A percentile compares a stretch with the other conserved stretches of the same genome.
Evolutionary conservation across 2,113 vertebrate genomes (phyloP).

Genomic region (Seriola dumerili): DNA sequence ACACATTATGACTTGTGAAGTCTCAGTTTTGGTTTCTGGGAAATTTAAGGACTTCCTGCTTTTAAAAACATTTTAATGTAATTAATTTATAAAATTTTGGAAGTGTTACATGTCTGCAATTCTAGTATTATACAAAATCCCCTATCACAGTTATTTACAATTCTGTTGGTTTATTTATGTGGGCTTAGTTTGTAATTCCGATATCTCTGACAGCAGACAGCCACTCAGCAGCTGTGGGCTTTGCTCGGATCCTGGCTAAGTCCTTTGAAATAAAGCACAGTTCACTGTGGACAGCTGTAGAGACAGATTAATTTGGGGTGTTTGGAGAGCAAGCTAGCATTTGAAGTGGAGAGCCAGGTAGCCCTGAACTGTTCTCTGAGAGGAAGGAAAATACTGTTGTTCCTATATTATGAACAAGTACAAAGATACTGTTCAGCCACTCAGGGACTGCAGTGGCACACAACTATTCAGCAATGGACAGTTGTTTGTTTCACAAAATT

Average conservation of each 20-base stretch:
- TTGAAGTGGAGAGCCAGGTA: conserved; percentile 47
- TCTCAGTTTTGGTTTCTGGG: background rate
- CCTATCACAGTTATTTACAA: background rate
- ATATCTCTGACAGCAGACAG: conserved; percentile 54
- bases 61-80: background rate
- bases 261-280: conserved; percentile 58
- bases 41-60: background rate
- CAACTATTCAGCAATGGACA: background rate
- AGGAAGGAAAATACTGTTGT: background rate
- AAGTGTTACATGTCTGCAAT: background rate
- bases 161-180: conserved; percentile 19
- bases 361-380: background rate
- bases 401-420: background rate
- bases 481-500: background rate
- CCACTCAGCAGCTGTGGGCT: conserved; percentile 43
- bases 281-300: conserved; percentile 52
- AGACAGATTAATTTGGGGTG: conserved; percentile 48
- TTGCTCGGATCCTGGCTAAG: conserved; percentile 30
- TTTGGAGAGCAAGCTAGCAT: conserved; percentile 46
- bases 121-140: conserved; percentile 1
- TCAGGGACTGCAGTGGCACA: no score
- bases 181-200: conserved; percentile 28
- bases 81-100: background rate
- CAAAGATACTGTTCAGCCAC: no score
- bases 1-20: background rate